A percentile compares a stretch with the other conserved stretches of the same genome.
phyloP scores from a whole-genome alignment of 2,888 invertebrate genomes.

The Protonemura montana region DNA sequence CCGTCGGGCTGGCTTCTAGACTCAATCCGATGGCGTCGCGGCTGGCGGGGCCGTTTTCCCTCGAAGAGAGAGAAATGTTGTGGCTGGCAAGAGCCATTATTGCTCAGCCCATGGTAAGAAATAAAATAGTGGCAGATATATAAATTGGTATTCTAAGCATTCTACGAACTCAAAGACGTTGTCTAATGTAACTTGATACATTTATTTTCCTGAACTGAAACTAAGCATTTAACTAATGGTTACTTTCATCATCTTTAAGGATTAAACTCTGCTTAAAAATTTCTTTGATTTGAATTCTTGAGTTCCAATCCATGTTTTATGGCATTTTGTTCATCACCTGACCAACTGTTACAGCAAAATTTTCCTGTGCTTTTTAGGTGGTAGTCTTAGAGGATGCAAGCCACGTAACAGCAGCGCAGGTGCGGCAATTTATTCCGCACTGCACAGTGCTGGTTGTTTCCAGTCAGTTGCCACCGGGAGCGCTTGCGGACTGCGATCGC shows the following conservation, averaged over 20 bases:
- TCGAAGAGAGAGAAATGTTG: constrained; percentile 13
- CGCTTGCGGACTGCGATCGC: background rate
- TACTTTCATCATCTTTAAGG: no score
- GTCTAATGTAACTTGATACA: no score
- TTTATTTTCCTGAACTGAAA: no score
- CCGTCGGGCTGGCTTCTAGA: background rate
- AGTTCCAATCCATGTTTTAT: no score
- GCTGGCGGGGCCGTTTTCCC: background rate
- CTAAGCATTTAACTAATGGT: no score
- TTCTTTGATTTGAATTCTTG: no score
- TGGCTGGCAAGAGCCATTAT: constrained; percentile 30
- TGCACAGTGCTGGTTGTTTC: constrained; percentile 13
- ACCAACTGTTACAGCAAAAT: no score
- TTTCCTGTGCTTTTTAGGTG: background rate
- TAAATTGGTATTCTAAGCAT: no score
- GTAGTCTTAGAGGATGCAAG: constrained; percentile 15
- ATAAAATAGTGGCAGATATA: no score
- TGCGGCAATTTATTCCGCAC: background rate
- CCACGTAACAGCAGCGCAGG: background rate
- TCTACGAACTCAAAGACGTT: no score
- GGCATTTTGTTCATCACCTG: no score
- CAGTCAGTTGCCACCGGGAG: background rate
- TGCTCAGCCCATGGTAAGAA: constrained; percentile 14
- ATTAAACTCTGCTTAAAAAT: no score
- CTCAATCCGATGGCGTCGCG: background rate